Evolutionary conservation across 2,888 invertebrate genomes (phyloP), one percentile per base, ranked within the genome.

Genomic region (Acronicta psi): DNA sequence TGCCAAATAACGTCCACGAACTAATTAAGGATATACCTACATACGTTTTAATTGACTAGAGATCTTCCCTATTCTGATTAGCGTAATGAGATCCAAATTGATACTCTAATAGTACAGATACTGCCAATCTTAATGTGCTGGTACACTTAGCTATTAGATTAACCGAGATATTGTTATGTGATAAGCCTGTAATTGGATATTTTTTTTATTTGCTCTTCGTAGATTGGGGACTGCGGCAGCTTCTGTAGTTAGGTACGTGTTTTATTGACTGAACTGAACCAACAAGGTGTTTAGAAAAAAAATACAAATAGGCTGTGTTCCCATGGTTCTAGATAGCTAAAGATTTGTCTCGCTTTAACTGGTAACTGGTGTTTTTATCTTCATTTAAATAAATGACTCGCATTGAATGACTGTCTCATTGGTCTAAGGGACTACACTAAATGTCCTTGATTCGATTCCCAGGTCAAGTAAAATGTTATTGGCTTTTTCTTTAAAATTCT

Each of bases 51-150:
- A 81, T 82, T 73, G 66, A 64, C 65, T 70, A 49, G 52, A 65
- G 59, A 73, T 70, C 55, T 59, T 66, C 73, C 58, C 75, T 74
- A 70, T 76, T 80, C 74, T 73, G 67, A 79, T 80, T 67, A 67
- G 68, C 67, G 66, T 80, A 84, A 82, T 81, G 73, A 79, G 79
- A 77, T 79, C 67, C 69, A 77, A 82, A 81, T 79, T 80, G 79
- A 79, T 77, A 77, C 66, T 60, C 47, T n/a, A 49, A 64, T 69
- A 64, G 70, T 79, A 79, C 56, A 60, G 61, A 72, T 66, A 70
- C 60, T 17, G 51, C 55, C 59, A 64, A 69, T 69, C 68, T 70
- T 34, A 37, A 49, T 52, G 45, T 57, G 56, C 11, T 11, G 17
- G 55, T 65, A 51, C 56, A 42, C 25, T 14, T 31, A 34, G 25